phyloP scores from a whole-genome alignment of 2,113 vertebrate species.

The Mirza zaza region DNA sequence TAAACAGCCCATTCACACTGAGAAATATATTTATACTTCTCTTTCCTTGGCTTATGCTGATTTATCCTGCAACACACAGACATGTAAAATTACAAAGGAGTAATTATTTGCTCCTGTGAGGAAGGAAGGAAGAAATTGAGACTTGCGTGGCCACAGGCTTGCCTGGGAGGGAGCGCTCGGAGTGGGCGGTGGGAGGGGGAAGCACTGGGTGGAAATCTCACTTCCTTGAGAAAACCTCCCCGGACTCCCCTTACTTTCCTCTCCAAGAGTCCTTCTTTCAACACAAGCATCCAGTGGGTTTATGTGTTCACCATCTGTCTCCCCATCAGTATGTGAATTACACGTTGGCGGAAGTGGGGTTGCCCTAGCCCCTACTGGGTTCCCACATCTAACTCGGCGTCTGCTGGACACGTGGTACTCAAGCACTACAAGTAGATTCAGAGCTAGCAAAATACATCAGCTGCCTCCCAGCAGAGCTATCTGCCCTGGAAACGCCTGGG shows the following conservation, averaged over 20 bases:
- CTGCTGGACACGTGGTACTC: background rate
- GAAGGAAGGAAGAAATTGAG: background rate
- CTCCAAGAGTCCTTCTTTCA: background rate
- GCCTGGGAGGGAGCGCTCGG: background rate
- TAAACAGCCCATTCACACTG: background rate
- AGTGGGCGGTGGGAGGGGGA: background rate
- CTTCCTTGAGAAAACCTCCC: background rate
- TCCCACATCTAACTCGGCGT: background rate
- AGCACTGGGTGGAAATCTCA: background rate
- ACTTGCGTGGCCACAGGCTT: background rate
- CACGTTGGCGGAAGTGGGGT: background rate
- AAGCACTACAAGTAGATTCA: background rate
- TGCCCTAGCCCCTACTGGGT: background rate
- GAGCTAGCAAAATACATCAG: too few relatives aligned
- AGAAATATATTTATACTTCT: constrained; percentile 51
- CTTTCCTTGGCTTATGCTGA: background rate
- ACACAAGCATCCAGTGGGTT: too few relatives aligned
- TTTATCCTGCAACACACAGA: background rate
- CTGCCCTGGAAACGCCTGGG: too few relatives aligned
- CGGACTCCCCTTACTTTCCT: background rate
- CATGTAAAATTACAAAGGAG: background rate
- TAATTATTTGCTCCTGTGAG: background rate
- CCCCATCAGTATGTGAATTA: background rate
- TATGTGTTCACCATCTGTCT: background rate
- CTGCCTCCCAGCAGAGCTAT: too few relatives aligned